Conservation (phyloP, 1,140 invertebrate genomes). For the Musca domestica region DNA sequence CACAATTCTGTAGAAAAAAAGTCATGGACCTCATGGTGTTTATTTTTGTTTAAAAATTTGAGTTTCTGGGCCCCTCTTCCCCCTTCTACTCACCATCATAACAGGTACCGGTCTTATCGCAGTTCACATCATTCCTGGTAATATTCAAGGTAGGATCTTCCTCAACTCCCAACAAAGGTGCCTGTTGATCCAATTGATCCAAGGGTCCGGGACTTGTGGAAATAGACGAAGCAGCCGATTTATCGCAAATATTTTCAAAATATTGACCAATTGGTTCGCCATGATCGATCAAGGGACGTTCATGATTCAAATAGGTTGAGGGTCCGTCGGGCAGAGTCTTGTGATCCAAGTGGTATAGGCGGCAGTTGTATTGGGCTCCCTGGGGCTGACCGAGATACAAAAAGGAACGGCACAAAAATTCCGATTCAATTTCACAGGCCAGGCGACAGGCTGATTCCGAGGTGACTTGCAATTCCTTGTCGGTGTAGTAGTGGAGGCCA, state of each 20-base stretch:
- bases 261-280: slow-evolving; percentile 86
- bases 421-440: slow-evolving; percentile 88
- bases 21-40: too few species aligned
- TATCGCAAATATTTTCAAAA: slow-evolving; percentile 86
- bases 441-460: slow-evolving; percentile 80
- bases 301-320: slow-evolving; percentile 83
- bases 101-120: slow-evolving; percentile 91
- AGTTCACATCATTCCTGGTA: slow-evolving; percentile 77
- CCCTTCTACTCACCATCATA: slow-evolving; percentile 73
- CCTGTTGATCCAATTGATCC: slow-evolving; percentile 59
- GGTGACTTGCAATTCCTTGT: slow-evolving; percentile 86
- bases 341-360: slow-evolving; percentile 89
- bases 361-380: slow-evolving; percentile 80
- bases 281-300: slow-evolving; percentile 85
- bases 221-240: slow-evolving; percentile 28
- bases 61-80: background rate
- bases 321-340: slow-evolving; percentile 87
- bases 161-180: slow-evolving; percentile 69
- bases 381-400: slow-evolving; percentile 76
- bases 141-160: slow-evolving; percentile 69
- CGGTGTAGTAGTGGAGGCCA: slow-evolving; percentile 86
- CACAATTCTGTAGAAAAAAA: too few species aligned
- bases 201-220: slow-evolving; percentile 48
- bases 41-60: too few species aligned
- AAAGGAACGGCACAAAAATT: slow-evolving; percentile 89